Evolutionary conservation across 2,888 invertebrate genomes (phyloP).

Genomic region (Chaetogeoica ovagalla): DNA sequence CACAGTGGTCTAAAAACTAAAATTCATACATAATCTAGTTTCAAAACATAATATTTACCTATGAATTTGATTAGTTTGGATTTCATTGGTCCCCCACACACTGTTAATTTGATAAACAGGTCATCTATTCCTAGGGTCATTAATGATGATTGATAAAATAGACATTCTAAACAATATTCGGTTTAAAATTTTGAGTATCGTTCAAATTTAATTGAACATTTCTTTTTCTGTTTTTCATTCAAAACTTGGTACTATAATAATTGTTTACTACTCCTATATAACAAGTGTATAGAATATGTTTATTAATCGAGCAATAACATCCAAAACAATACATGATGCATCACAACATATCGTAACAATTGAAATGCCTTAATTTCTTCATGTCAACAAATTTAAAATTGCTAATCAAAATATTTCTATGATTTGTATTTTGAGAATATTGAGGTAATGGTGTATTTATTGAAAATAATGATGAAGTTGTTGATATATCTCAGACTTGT

Average conservation of each 20-base stretch:
- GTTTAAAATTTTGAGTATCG: not conserved
- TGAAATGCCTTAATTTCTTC: not conserved
- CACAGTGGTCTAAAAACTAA: not conserved
- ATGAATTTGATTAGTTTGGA: conserved; percentile 8
- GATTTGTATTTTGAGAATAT: no score
- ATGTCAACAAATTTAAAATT: not conserved
- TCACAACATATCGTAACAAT: not conserved
- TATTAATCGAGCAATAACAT: not conserved
- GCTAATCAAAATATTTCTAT: no score
- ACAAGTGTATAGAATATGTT: not conserved
- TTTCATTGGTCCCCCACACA: not conserved
- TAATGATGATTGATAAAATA: conserved; percentile 16
- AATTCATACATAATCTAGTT: not conserved
- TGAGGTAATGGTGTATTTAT: no score
- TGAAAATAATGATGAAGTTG: no score
- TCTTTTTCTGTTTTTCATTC: not conserved
- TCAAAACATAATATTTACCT: conserved; percentile 25
- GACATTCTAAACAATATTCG: not conserved
- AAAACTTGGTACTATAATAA: not conserved
- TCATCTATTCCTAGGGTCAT: conserved; percentile 35
- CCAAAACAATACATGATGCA: not conserved
- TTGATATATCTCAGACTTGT: no score
- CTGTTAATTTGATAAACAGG: conserved; percentile 17
- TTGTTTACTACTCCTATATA: not conserved
- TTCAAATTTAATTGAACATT: not conserved